Evolutionary conservation across 2,797 vertebrate species (phyloP).

Genomic region (Cirrhinus mrigala): DNA sequence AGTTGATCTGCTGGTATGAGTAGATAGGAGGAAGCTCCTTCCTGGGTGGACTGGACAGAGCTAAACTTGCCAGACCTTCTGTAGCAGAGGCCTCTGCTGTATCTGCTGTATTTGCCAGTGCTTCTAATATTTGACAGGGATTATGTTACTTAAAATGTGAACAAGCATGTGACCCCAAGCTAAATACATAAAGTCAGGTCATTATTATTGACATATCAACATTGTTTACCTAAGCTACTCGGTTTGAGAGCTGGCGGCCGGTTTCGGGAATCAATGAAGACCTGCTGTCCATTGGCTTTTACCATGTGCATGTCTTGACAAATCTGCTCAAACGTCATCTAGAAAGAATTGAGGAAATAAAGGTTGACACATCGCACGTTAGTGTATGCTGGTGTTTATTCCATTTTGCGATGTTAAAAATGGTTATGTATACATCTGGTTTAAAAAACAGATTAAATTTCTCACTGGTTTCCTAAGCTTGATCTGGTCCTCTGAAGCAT

Average conservation of each 20-base stretch:
- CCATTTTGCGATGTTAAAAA: neutral
- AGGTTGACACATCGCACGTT: neutral
- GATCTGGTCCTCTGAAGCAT: constrained; percentile 35
- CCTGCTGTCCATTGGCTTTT: constrained; percentile 72
- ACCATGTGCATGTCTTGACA: constrained; percentile 71
- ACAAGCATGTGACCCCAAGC: neutral
- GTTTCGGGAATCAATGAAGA: constrained; percentile 73
- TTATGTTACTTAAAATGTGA: neutral
- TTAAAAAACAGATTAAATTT: neutral
- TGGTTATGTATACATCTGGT: neutral
- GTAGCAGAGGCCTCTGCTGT: constrained; percentile 5
- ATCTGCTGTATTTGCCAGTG: constrained; percentile 3
- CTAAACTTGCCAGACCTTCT: constrained; percentile 38
- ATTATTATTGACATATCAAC: neutral
- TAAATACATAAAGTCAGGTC: neutral
- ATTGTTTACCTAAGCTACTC: constrained; percentile 50
- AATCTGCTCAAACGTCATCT: constrained; percentile 72
- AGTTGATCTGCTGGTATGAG: constrained; percentile 77
- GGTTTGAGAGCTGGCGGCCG: constrained; percentile 59
- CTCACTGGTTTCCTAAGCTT: constrained; percentile 56
- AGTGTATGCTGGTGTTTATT: neutral
- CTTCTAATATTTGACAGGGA: constrained; percentile 10
- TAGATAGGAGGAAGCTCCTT: constrained; percentile 75
- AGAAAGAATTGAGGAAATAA: constrained; percentile 26
- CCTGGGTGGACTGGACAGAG: constrained; percentile 53